Conservation (phyloP, 2,797 vertebrate genomes). For the Merluccius polli region DNA sequence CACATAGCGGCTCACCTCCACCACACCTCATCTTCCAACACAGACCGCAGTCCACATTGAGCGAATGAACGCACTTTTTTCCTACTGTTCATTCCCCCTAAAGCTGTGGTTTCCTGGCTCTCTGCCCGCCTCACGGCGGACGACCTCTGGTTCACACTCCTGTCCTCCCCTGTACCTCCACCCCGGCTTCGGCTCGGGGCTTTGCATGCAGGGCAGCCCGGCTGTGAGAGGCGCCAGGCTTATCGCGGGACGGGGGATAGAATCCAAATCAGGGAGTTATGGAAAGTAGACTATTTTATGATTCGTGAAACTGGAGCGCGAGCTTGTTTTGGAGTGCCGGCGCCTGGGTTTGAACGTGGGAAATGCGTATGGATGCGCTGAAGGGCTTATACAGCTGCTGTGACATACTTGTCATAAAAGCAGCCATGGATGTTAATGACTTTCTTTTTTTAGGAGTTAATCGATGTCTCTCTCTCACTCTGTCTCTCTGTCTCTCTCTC, state of each 20-base stretch:
- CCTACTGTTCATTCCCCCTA: background rate
- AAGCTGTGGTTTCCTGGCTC: background rate
- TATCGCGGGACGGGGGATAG: background rate
- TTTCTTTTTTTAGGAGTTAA: slow-evolving; percentile 4
- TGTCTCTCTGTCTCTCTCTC: background rate
- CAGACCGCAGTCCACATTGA: background rate
- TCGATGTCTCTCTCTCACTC: background rate
- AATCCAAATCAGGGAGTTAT: background rate
- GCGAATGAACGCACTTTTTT: background rate
- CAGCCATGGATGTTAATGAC: background rate
- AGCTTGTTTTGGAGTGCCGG: background rate
- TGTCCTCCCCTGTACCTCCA: background rate
- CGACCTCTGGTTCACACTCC: background rate
- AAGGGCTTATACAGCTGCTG: background rate
- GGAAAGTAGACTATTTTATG: background rate
- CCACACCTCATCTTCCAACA: background rate
- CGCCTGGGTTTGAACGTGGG: background rate
- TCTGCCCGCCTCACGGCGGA: background rate
- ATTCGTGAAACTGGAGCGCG: background rate
- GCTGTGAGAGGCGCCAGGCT: background rate
- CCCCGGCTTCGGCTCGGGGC: background rate
- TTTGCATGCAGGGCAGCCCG: background rate
- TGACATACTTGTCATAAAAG: slow-evolving; percentile 1
- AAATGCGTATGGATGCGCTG: background rate
- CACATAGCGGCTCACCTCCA: background rate